Conservation (phyloP, 2,113 vertebrate species). For the Brachypteracias leptosomus region DNA sequence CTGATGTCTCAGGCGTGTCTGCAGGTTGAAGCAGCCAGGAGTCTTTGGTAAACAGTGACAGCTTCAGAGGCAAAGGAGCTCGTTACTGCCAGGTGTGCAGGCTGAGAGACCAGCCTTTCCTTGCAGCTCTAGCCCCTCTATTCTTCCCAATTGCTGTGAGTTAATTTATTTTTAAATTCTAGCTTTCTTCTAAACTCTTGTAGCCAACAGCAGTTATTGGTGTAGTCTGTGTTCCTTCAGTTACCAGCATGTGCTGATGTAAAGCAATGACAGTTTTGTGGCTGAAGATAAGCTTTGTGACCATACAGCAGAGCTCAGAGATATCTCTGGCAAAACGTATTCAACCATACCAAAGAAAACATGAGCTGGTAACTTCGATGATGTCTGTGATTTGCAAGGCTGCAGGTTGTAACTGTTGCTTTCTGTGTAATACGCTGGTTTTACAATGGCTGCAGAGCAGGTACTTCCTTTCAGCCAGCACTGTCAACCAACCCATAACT, state of each 20-base stretch:
- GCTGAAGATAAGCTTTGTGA: neutral
- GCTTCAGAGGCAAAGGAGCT: neutral
- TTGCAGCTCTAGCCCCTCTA: neutral
- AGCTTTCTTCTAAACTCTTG: neutral
- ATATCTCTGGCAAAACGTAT: neutral
- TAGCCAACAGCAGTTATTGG: neutral
- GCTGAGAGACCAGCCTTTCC: neutral
- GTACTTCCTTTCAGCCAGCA: neutral
- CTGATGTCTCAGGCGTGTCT: neutral
- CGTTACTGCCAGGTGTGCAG: slow-evolving; percentile 4
- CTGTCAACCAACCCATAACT: neutral
- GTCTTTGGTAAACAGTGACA: neutral
- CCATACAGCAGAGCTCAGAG: neutral
- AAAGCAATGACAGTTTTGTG: neutral
- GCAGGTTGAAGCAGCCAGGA: neutral
- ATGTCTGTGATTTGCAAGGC: neutral
- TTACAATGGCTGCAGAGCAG: neutral
- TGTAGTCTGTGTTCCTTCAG: neutral
- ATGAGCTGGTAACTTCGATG: neutral
- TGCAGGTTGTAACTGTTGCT: neutral
- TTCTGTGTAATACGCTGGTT: neutral
- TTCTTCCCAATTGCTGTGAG: neutral
- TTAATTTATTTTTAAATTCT: neutral
- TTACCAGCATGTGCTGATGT: accelerated
- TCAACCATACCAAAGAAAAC: neutral